Conservation (phyloP, 2,888 invertebrate genomes). For the Cacoxenus indagator region DNA sequence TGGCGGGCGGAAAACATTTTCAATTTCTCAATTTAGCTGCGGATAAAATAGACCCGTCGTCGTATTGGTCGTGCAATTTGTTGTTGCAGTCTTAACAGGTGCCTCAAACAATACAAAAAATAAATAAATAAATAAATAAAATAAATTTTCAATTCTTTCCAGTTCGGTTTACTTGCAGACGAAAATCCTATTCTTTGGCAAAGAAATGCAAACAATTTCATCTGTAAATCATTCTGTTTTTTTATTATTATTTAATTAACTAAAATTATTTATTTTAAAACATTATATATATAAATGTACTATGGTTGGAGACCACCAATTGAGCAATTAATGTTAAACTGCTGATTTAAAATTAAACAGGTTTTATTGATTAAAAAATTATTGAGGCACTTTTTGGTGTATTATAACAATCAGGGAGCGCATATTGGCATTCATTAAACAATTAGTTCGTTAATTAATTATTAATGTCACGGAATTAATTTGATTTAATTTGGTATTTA, state of each 20-base stretch:
- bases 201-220: not conserved
- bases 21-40: too few relatives aligned
- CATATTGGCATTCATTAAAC: not conserved
- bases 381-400: conserved; percentile 69
- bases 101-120: not conserved
- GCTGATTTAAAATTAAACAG: conserved; percentile 42
- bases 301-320: too few relatives aligned
- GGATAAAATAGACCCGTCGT: too few relatives aligned
- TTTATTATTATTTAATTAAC: conserved; percentile 41
- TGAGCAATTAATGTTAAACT: conserved; percentile 29
- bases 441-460: conserved; percentile 14
- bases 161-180: too few relatives aligned
- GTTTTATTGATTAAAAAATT: conserved; percentile 48
- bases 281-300: too few relatives aligned
- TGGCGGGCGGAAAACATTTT: too few relatives aligned
- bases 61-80: too few relatives aligned
- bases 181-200: too few relatives aligned
- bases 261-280: conserved; percentile 41
- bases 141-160: not conserved
- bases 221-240: conserved; percentile 1
- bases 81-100: not conserved
- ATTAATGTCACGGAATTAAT: conserved; percentile 21
- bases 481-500: conserved; percentile 25
- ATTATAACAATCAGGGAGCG: conserved; percentile 43
- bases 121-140: not conserved